phyloP scores from a whole-genome alignment of 2,797 vertebrate species.

The Oreonectes daqikongensis region DNA sequence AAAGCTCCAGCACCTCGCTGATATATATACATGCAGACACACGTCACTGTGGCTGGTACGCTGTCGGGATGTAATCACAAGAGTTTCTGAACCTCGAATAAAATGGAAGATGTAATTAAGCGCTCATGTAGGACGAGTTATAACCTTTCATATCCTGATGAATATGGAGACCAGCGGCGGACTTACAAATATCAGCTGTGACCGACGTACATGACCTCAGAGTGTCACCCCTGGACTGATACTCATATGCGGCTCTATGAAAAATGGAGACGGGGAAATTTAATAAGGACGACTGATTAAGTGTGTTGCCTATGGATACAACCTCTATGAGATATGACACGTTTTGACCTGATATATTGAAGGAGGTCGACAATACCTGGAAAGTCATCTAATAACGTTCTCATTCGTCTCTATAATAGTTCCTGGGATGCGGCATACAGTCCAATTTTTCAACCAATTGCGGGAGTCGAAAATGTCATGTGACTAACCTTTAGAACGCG shows the following conservation, averaged over 20 bases:
- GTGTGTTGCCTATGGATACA: constrained; percentile 36
- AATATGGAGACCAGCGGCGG: constrained; percentile 18
- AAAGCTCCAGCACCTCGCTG: constrained; percentile 64
- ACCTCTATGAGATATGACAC: constrained; percentile 25
- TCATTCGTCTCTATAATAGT: not conserved
- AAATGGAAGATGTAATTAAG: constrained; percentile 27
- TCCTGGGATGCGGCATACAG: not conserved
- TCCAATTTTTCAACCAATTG: not conserved
- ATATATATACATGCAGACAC: constrained; percentile 21
- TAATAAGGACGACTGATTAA: constrained; percentile 23
- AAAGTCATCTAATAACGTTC: not conserved
- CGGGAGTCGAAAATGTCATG: not conserved
- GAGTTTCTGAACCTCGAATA: constrained; percentile 10
- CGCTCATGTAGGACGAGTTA: constrained; percentile 23
- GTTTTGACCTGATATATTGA: not conserved
- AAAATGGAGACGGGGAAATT: constrained; percentile 16
- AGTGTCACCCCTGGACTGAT: not conserved
- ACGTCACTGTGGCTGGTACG: not conserved
- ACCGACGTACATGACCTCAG: constrained; percentile 10
- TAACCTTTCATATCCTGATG: constrained; percentile 43
- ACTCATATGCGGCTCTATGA: not conserved
- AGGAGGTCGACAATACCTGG: not conserved
- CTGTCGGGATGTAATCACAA: not conserved
- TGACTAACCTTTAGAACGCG: not conserved
- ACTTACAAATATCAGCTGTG: constrained; percentile 15